phyloP scores from a whole-genome alignment of 2,113 vertebrate species.

The Ptilonorhynchus violaceus region DNA sequence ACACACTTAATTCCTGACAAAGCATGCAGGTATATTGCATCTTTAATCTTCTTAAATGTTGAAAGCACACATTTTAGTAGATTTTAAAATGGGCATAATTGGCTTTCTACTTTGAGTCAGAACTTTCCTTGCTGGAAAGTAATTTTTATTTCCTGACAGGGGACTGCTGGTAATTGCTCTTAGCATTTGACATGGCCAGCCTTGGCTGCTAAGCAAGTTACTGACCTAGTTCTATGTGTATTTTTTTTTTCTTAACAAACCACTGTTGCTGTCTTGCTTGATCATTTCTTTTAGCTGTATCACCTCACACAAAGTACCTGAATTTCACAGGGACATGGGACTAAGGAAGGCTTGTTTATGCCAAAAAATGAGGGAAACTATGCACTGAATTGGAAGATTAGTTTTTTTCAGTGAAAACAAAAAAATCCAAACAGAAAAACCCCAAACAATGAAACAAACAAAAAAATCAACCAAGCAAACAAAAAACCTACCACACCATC shows the following conservation, averaged over 20 bases:
- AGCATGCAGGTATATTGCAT: rapidly evolving
- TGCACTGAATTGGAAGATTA: neutral
- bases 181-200: neutral
- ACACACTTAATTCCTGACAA: neutral
- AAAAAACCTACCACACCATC: neutral
- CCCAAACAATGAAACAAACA: neutral
- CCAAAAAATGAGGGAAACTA: neutral
- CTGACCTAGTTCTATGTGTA: neutral
- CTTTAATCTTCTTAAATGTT: neutral
- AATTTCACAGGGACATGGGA: neutral
- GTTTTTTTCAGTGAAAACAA: neutral
- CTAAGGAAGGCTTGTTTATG: neutral
- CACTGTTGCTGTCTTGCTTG: rapidly evolving
- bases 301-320: neutral
- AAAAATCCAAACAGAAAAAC: neutral
- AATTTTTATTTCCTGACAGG: neutral
- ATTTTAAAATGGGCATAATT: neutral
- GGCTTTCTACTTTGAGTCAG: neutral
- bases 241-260: neutral
- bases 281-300: neutral
- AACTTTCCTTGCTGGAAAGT: neutral
- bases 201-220: neutral
- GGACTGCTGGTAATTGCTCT: neutral
- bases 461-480: neutral
- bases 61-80: neutral